A percentile compares a stretch with the other conserved stretches of the same genome.
Evolutionary conservation across 2,888 invertebrate genomes (phyloP).

Genomic region (Tanaodytes sp.): DNA sequence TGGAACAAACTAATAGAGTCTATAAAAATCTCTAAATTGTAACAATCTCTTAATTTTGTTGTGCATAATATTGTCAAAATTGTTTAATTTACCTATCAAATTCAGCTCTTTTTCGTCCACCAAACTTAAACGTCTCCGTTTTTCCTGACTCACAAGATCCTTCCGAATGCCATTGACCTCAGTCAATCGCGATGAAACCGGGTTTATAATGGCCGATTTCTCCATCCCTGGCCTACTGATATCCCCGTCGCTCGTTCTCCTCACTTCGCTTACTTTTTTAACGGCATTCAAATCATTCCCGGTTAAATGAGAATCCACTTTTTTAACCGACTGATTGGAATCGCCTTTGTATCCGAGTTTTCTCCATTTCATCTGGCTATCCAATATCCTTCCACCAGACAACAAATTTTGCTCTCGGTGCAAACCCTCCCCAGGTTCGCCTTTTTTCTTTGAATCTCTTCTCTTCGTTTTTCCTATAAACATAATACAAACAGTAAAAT

Average conservation of each 20-base stretch:
- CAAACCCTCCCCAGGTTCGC: constrained; percentile 75
- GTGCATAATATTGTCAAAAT: too few relatives aligned
- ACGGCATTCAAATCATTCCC: constrained; percentile 72
- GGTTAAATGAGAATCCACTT: constrained; percentile 74
- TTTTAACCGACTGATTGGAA: constrained; percentile 63
- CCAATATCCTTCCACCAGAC: constrained; percentile 71
- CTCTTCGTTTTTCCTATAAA: constrained; percentile 72
- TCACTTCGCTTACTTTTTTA: constrained; percentile 69
- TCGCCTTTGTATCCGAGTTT: constrained; percentile 68
- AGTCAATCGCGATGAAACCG: constrained; percentile 62
- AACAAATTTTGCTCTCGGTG: constrained; percentile 73
- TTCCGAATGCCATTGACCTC: constrained; percentile 76
- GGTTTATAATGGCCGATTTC: constrained; percentile 60
- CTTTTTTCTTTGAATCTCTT: constrained; percentile 78
- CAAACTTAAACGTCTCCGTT: constrained; percentile 77
- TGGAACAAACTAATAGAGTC: too few relatives aligned
- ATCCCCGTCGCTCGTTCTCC: constrained; percentile 75
- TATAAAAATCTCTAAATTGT: too few relatives aligned
- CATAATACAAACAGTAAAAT: background rate
- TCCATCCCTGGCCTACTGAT: constrained; percentile 60
- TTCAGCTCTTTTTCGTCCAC: constrained; percentile 71
- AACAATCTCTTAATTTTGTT: too few relatives aligned
- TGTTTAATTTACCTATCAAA: constrained; percentile 68
- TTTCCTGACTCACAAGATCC: constrained; percentile 76
- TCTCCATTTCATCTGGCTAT: constrained; percentile 70